Base-by-base conservation (phyloP, 2,797 vertebrate genomes). In the Anableps anableps region DNA sequence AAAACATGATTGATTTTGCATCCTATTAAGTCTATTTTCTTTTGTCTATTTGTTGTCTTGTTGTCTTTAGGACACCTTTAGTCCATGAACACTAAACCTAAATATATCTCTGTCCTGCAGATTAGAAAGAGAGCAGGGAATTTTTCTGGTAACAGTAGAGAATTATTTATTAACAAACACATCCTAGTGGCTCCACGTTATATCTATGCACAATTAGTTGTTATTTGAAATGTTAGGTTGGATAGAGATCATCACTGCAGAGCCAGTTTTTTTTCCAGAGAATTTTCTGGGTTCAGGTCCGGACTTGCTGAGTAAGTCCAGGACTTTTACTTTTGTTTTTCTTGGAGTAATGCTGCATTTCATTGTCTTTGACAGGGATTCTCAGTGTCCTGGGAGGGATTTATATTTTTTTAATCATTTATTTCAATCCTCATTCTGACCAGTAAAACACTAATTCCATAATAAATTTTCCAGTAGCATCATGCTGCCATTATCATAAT, bases 271-370 rank as follows among this genome's bases (percentile, higher is more conserved):
- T 36, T 50, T 47, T 73, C 47, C 2, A 6, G n/a, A 75, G 23
- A 29, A 19, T 71, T 34, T 41, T 19, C 60, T 70, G 73, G 48
- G 14, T 36, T 75, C 73, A 70, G 73, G 29, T 75, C 64, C 21
- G 45, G 38, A 75, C 19, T 74, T 19, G 9, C 50, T 31, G 19
- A 11, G 64, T 7, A 16, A 31, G 16, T 62, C 53, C 41, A 75
- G 6, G 55, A 47, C 55, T 31, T 75, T 60, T n/a, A 19, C 16
- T 3, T 16, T 8, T 38, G 23, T 38, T 34, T 38, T 19, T 36
- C 68, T 58, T 29, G 10, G 66, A 71, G n/a, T 8, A 26, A 47
- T 79, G 31, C 19, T 48, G 5, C 9, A 36, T 29, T 31, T 72
- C 64, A 71, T 70, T 68, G 19, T 70, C 53, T 48, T 78, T 23